A percentile compares a stretch with the other conserved stretches of the same genome.
These are phyloP conservation scores for Volucella inflata DNA, from an alignment of 2,888 invertebrate species.

Conservation along the genomic window DNA sequence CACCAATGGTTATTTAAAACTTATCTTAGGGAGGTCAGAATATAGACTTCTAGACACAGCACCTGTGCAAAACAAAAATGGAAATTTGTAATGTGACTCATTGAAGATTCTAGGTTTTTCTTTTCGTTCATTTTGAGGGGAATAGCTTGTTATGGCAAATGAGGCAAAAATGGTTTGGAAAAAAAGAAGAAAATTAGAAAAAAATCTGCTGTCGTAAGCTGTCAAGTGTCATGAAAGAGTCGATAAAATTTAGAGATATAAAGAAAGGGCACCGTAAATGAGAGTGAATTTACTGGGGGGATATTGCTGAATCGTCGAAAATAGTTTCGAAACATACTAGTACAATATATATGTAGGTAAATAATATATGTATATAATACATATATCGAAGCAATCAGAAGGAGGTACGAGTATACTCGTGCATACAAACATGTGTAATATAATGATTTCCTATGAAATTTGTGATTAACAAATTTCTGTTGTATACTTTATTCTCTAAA, in stretches of 20 bases:
- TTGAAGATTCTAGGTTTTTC: background rate
- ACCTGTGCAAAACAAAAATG: slow-evolving; percentile 41
- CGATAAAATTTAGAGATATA: slow-evolving; percentile 10
- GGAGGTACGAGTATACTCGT: too few species aligned
- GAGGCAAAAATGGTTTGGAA: background rate
- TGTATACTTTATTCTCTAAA: too few species aligned
- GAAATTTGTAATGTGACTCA: slow-evolving; percentile 31
- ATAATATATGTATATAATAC: too few species aligned
- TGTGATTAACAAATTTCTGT: too few species aligned
- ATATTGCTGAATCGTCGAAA: too few species aligned
- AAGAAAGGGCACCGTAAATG: background rate
- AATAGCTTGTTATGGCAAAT: background rate
- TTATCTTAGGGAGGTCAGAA: slow-evolving; percentile 16
- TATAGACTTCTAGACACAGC: background rate
- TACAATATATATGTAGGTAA: too few species aligned
- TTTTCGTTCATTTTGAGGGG: background rate
- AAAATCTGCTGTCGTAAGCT: slow-evolving; percentile 11
- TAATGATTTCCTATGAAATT: too few species aligned
- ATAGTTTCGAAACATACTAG: too few species aligned
- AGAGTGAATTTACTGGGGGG: too few species aligned
- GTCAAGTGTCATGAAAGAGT: slow-evolving; percentile 11
- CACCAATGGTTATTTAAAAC: slow-evolving; percentile 13
- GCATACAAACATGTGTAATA: too few species aligned
- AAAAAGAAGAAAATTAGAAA: background rate
- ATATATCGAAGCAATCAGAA: too few species aligned